These are phyloP conservation scores for Colaptes auratus DNA, from an alignment of 2,113 vertebrate genomes.

Conservation along the genomic window DNA sequence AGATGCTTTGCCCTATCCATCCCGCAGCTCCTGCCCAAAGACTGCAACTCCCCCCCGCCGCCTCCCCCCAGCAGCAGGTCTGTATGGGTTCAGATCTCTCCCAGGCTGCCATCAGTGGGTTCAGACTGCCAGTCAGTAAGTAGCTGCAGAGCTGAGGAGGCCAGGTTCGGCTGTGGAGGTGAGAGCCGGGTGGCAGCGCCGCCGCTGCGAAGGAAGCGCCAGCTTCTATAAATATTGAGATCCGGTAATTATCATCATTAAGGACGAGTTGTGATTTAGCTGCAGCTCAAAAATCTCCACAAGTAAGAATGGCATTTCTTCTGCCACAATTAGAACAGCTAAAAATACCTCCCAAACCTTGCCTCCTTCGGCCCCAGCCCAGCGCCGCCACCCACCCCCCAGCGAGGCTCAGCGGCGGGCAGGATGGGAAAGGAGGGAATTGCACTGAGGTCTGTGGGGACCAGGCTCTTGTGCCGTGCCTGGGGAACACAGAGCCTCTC, in stretches of 20 bases:
- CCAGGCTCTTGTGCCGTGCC: background rate
- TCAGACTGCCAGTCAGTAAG: conserved; percentile 59
- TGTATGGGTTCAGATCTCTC: background rate
- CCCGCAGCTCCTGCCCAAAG: too few species aligned
- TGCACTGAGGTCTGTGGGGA: background rate
- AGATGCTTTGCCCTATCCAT: background rate
- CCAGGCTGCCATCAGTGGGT: background rate
- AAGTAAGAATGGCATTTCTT: conserved; percentile 63
- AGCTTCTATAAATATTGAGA: conserved; percentile 75
- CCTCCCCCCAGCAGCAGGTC: background rate
- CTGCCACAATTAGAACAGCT: conserved; percentile 65
- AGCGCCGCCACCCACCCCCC: rapidly evolving
- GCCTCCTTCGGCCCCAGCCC: background rate
- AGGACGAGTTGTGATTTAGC: conserved; percentile 64
- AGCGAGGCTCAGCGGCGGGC: background rate
- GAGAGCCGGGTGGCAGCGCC: conserved; percentile 53
- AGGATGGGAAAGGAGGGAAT: background rate
- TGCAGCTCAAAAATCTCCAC: conserved; percentile 53
- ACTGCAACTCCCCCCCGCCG: background rate
- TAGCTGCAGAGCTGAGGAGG: conserved; percentile 37
- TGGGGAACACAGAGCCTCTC: background rate
- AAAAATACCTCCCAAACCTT: conserved; percentile 60
- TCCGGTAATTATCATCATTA: conserved; percentile 74
- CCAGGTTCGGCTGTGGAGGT: conserved; percentile 61
- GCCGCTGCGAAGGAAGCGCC: conserved; percentile 62